These are phyloP conservation scores for Neoaliturus tenellus DNA, from an alignment of 2,888 invertebrate species.

Conservation along the genomic window DNA sequence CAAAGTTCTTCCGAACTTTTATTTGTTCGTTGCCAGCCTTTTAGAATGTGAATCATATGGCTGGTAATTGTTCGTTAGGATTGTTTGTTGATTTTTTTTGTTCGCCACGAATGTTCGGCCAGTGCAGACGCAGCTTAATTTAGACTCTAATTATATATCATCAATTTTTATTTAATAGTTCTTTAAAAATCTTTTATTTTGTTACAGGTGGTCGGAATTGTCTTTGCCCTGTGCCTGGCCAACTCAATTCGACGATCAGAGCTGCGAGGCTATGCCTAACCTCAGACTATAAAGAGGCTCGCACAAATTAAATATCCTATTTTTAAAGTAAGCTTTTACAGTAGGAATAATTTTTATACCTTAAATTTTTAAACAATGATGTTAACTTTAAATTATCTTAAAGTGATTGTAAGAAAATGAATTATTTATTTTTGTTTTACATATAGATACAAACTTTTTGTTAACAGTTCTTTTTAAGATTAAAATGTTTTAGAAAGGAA, in stretches of 20 bases:
- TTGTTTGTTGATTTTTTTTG: too few relatives aligned
- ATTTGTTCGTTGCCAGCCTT: too few relatives aligned
- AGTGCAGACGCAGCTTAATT: too few relatives aligned
- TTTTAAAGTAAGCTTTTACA: neutral
- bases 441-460: neutral
- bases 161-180: neutral
- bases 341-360: constrained; percentile 8
- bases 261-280: constrained; percentile 46
- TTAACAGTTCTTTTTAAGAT: neutral
- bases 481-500: neutral
- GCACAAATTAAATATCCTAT: constrained; percentile 21
- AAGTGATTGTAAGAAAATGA: neutral
- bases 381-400: too few relatives aligned
- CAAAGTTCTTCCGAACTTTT: too few relatives aligned
- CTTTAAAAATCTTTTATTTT: neutral
- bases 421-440: neutral
- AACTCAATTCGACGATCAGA: constrained; percentile 45
- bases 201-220: constrained; percentile 52
- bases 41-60: too few relatives aligned
- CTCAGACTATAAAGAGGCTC: neutral
- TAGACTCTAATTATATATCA: too few relatives aligned
- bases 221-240: constrained; percentile 50
- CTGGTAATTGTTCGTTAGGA: too few relatives aligned
- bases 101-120: too few relatives aligned
- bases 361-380: neutral